These are phyloP conservation scores for Tanypteryx hageni DNA, from an alignment of 2,888 invertebrate species.

Conservation along the genomic window DNA sequence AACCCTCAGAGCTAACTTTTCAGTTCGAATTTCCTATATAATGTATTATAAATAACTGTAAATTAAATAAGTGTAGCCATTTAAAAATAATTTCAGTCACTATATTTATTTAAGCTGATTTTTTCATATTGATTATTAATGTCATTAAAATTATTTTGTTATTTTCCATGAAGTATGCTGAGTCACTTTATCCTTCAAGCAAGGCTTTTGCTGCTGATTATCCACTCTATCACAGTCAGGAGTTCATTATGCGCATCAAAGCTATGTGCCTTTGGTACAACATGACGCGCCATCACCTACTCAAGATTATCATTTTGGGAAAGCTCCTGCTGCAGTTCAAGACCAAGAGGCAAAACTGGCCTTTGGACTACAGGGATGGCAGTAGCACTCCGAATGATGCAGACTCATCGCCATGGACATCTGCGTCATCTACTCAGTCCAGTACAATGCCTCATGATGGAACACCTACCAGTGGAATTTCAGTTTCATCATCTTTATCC, in stretches of 20 bases:
- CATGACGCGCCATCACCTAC: conserved; percentile 88
- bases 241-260: conserved; percentile 83
- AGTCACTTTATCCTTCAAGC: conserved; percentile 89
- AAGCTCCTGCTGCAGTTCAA: conserved; percentile 78
- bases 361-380: conserved; percentile 66
- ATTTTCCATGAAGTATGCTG: conserved; percentile 86
- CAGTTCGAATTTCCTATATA: too few species aligned
- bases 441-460: background rate
- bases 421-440: conserved; percentile 42
- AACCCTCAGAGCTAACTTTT: too few species aligned
- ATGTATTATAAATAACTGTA: too few species aligned
- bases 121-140: too few species aligned
- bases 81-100: too few species aligned
- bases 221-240: conserved; percentile 81
- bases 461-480: conserved; percentile 35
- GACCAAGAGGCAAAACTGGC: conserved; percentile 67
- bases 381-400: conserved; percentile 59
- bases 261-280: conserved; percentile 96
- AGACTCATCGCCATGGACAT: conserved; percentile 50
- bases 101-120: too few species aligned
- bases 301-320: conserved; percentile 86
- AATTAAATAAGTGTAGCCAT: too few species aligned
- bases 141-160: conserved; percentile 72
- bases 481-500: conserved; percentile 13
- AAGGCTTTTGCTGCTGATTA: conserved; percentile 87